Conservation (phyloP, 2,888 invertebrate species). For the Sepiola atlantica region DNA sequence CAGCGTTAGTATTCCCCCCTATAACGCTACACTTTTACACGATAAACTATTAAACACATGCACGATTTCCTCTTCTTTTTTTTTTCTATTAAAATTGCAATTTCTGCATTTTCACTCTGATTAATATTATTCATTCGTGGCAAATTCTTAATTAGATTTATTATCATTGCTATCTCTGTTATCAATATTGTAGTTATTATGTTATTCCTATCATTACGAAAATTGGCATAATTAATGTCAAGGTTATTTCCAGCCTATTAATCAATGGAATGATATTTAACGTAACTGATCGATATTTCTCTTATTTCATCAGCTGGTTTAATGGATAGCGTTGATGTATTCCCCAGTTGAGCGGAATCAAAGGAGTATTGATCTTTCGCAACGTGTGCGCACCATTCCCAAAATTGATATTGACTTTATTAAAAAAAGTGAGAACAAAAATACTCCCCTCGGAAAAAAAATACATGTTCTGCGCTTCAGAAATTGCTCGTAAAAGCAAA, state of each 20-base stretch:
- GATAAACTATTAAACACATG: neutral
- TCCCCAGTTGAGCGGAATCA: neutral
- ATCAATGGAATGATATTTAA: constrained; percentile 6
- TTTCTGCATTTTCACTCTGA: neutral
- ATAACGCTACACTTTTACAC: neutral
- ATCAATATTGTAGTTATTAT: neutral
- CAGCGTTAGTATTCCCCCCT: neutral
- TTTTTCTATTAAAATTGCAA: neutral
- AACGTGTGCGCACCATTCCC: neutral
- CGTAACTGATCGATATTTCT: neutral
- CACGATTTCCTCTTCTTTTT: too few species aligned
- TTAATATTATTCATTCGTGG: neutral
- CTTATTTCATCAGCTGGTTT: neutral
- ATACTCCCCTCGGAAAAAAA: too few species aligned
- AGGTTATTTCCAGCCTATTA: constrained; percentile 19
- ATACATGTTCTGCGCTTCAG: too few species aligned
- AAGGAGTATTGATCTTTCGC: neutral
- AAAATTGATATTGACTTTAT: neutral
- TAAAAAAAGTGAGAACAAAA: too few species aligned
- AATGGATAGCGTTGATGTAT: neutral
- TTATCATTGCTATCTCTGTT: neutral
- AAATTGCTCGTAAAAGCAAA: too few species aligned
- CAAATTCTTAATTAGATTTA: neutral
- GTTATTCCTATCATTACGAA: neutral
- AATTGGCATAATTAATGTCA: constrained; percentile 4